Base-by-base conservation (phyloP, 2,888 invertebrate species). In the Abscondita cerata region DNA sequence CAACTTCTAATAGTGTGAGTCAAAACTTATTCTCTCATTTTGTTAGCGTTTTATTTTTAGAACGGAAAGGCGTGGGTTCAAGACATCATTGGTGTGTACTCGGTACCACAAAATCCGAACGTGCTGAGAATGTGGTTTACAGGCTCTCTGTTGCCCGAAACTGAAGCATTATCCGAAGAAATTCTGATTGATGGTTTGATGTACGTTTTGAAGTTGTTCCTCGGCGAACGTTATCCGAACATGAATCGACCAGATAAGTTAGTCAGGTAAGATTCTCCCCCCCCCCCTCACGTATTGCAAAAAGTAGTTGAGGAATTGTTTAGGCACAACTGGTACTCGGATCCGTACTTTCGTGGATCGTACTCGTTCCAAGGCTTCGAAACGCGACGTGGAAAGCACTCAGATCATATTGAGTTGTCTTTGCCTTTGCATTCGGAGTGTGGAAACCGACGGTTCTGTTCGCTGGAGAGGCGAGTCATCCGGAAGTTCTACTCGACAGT, bases 91-190 rank as follows among this genome's bases (percentile, higher is more conserved):
- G 86, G 87, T 55, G 89, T 92, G 76, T 87, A 87, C 72, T 81
- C 84, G 4, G 84, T 89, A 2, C 85, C 85, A 68, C 83, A 84
- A 69, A 86, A 89, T 71, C 85, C 88, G 0, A 82, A 83, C 33
- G 80, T 89, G 9, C 76, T 92, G 19, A 83, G 87, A 54, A 89
- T 85, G 0, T 92, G 91, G 90, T 81, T 90, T n/a, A 83, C 84
- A 50, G 90, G 91, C 1, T 79, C 83, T 41, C 84, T 85, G 69
- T 87, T 89, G 0, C 81, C 83, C 62, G 77, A 84, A 53, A 85
- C 89, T 79, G 92, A 92, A 76, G 76, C 76, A 1, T 73, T 88
- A 38, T 73, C 84, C 0, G 85, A 87, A 52, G 80, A 83, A 12
- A 81, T 84, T 52, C 81, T 89, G 72, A 73, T 76, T 19, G 74